Evolutionary conservation across 2,888 invertebrate species (phyloP).

Genomic region (Mesochorus sp.): DNA sequence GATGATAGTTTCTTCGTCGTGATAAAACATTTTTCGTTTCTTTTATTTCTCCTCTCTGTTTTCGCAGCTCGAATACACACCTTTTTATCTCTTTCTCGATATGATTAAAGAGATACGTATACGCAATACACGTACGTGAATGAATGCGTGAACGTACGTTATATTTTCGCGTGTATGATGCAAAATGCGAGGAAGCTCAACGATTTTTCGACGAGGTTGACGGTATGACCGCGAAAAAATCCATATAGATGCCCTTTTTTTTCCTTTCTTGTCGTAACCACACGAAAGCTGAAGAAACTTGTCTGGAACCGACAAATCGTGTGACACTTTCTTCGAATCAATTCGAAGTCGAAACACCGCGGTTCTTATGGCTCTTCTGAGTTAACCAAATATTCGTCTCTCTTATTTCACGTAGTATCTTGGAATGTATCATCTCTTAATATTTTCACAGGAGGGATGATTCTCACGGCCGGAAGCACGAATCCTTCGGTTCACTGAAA

Average conservation of each 20-base stretch:
- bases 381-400: too few species aligned
- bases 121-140: slow-evolving; percentile 4
- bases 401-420: too few species aligned
- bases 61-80: not conserved
- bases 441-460: too few species aligned
- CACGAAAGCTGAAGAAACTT: not conserved
- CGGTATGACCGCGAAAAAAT: slow-evolving; percentile 51
- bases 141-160: not conserved
- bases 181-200: slow-evolving; percentile 41
- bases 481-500: too few species aligned
- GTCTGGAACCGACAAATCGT: not conserved
- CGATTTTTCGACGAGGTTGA: slow-evolving; percentile 49
- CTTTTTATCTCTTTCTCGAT: not conserved
- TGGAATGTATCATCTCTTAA: too few species aligned
- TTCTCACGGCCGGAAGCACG: too few species aligned
- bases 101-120: slow-evolving; percentile 1
- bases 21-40: slow-evolving; percentile 43
- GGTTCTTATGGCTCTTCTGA: too few species aligned
- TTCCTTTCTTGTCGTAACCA: not conserved
- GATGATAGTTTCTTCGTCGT: slow-evolving; percentile 14
- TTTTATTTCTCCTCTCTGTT: not conserved
- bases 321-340: not conserved
- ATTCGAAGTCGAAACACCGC: too few species aligned
- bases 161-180: not conserved
- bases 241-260: slow-evolving; percentile 41